Percentiles rank a stretch among this genome's conserved stretches.
Conservation (phyloP, 1,140 invertebrate genomes). For the Camponotus pennsylvanicus region DNA sequence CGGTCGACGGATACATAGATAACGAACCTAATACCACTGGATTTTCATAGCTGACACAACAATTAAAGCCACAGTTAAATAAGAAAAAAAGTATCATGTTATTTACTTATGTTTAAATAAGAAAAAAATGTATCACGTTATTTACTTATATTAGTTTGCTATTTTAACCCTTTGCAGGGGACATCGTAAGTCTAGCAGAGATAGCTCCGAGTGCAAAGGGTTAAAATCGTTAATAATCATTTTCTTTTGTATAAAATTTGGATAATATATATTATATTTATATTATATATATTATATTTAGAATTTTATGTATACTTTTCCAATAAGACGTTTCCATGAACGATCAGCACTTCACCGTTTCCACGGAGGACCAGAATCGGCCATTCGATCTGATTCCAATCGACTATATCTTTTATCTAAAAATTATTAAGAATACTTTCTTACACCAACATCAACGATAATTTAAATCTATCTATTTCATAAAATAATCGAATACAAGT, state of each 20-base stretch:
- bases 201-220: too few species aligned
- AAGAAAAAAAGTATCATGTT: not conserved
- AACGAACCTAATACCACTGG: slow-evolving; percentile 89
- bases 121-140: not conserved
- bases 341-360: slow-evolving; percentile 92
- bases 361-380: slow-evolving; percentile 93
- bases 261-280: not conserved
- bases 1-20: slow-evolving; percentile 91
- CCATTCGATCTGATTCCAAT: slow-evolving; percentile 88
- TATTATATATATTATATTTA: not conserved
- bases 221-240: not conserved
- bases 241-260: not conserved
- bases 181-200: too few species aligned
- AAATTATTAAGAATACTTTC: slow-evolving; percentile 29
- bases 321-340: slow-evolving; percentile 87
- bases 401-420: slow-evolving; percentile 74
- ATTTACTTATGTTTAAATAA: not conserved
- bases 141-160: not conserved
- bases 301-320: slow-evolving; percentile 82
- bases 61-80: not conserved
- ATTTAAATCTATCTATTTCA: slow-evolving; percentile 2
- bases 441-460: not conserved
- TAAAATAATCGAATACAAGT: not conserved
- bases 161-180: not conserved
- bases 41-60: slow-evolving; percentile 69